Percentiles rank a stretch among this genome's conserved stretches.
Evolutionary conservation across 2,797 vertebrate species (phyloP).

Genomic region (Acipenser transmontanus): DNA sequence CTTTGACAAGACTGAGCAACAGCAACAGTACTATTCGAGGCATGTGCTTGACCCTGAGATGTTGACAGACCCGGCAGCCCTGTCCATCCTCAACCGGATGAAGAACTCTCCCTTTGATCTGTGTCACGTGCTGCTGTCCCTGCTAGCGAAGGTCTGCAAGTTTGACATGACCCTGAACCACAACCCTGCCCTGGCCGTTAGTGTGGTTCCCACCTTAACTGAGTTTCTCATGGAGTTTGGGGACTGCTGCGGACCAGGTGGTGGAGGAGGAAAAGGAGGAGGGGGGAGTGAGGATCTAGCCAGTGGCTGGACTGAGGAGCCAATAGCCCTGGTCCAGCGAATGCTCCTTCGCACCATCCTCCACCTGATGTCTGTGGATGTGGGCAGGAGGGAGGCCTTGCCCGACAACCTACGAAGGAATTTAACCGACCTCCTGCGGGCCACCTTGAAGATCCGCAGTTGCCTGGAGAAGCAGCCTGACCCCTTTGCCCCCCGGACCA

Average conservation of each 20-base stretch:
- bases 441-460: constrained; percentile 80
- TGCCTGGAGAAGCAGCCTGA: constrained; percentile 71
- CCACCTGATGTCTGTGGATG: constrained; percentile 81
- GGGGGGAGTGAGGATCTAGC: constrained; percentile 68
- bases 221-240: constrained; percentile 87
- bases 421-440: constrained; percentile 79
- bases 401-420: constrained; percentile 83
- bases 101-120: constrained; percentile 91
- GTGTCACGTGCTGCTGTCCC: constrained; percentile 82
- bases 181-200: constrained; percentile 73
- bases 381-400: constrained; percentile 69
- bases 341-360: constrained; percentile 88
- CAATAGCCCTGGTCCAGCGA: constrained; percentile 85
- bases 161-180: constrained; percentile 85
- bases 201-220: constrained; percentile 84
- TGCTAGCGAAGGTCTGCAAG: constrained; percentile 90
- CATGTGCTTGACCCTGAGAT: constrained; percentile 50
- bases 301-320: constrained; percentile 84
- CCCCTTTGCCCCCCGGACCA: constrained; percentile 64
- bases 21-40: constrained; percentile 45
- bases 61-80: constrained; percentile 66
- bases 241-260: constrained; percentile 63
- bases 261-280: constrained; percentile 37
- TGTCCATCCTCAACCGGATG: constrained; percentile 63
- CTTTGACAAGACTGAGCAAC: constrained; percentile 38